Evolutionary conservation across 2,797 vertebrate species (phyloP).

Genomic region (Nyctalus aviator): DNA sequence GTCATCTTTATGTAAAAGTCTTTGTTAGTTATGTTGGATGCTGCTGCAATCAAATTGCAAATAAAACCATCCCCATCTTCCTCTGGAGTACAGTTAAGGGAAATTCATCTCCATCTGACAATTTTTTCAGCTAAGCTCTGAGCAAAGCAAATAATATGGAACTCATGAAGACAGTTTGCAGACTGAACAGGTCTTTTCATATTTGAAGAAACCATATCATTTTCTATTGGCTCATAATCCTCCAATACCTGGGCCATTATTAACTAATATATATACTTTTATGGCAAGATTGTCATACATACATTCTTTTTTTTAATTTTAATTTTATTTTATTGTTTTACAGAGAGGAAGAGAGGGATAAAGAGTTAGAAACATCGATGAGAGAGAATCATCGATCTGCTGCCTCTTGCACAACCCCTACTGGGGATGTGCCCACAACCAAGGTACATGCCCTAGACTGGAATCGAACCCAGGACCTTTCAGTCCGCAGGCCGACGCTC

Average conservation of each 20-base stretch:
- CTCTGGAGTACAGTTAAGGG: constrained; percentile 11
- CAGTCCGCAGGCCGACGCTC: no score
- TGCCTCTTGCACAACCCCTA: no score
- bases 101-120: constrained; percentile 53
- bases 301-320: background rate
- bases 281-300: background rate
- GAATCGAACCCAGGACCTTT: no score
- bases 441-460: no score
- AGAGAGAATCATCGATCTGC: no score
- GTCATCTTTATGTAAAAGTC: constrained; percentile 30
- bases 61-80: background rate
- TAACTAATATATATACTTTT: background rate
- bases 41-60: constrained; percentile 23
- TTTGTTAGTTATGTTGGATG: constrained; percentile 37
- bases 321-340: no score
- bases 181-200: background rate
- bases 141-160: constrained; percentile 59
- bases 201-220: constrained; percentile 56
- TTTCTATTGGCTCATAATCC: constrained; percentile 50
- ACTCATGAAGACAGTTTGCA: constrained; percentile 40
- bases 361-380: no score
- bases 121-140: constrained; percentile 32
- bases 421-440: no score
- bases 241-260: background rate
- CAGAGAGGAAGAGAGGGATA: no score